Conservation (phyloP, 2,113 vertebrate genomes). For the Alexandromys fortis region DNA sequence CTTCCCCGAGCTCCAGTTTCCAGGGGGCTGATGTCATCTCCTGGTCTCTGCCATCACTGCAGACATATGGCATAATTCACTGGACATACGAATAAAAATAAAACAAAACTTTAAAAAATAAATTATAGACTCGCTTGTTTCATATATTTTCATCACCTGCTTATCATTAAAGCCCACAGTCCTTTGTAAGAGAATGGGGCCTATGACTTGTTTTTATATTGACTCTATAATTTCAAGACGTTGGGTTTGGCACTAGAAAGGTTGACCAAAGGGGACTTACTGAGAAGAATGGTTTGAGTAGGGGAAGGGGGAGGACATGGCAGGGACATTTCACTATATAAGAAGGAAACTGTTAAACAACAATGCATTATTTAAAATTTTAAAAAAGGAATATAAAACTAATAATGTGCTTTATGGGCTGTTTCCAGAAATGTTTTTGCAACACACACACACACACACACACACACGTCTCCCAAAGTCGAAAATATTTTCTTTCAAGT, state of each 20-base stretch:
- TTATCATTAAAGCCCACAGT: neutral
- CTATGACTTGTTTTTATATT: neutral
- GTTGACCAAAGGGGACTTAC: neutral
- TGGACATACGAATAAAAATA: neutral
- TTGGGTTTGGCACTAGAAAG: neutral
- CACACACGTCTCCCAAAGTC: neutral
- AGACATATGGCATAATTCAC: neutral
- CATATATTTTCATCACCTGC: neutral
- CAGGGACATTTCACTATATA: neutral
- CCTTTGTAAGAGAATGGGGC: neutral
- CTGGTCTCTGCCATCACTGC: neutral
- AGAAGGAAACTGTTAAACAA: neutral
- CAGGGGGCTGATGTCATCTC: neutral
- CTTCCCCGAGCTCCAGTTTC: neutral
- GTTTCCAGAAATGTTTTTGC: neutral
- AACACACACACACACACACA: neutral
- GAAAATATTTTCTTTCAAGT: neutral
- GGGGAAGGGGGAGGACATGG: neutral
- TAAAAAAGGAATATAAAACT: neutral
- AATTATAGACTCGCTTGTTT: neutral
- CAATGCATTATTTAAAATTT: neutral
- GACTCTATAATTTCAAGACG: slow-evolving; percentile 1
- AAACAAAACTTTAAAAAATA: neutral
- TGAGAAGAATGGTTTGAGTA: neutral
- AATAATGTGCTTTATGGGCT: neutral